phyloP scores from a whole-genome alignment of 2,888 invertebrate genomes.

The Pachliopta kotzebuea region DNA sequence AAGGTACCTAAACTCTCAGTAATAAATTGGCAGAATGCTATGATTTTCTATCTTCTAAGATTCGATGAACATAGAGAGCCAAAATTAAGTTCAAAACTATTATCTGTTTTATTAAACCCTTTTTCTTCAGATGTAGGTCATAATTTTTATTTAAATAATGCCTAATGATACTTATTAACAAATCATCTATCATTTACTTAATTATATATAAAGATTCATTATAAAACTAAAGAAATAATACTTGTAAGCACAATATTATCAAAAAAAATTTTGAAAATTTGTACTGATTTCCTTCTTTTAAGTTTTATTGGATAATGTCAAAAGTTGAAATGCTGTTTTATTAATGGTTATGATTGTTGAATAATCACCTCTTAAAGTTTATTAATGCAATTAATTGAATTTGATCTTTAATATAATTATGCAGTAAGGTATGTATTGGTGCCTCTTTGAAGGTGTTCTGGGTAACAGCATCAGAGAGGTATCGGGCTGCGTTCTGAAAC shows the following conservation, averaged over 20 bases:
- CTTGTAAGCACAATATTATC: too few species aligned
- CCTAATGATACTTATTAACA: too few species aligned
- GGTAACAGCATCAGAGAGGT: constrained; percentile 53
- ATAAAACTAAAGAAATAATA: not conserved
- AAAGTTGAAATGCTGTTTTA: not conserved
- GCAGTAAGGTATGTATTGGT: constrained; percentile 40
- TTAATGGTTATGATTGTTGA: constrained; percentile 27
- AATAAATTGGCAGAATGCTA: too few species aligned
- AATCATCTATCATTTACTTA: not conserved
- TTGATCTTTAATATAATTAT: not conserved
- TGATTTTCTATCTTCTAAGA: too few species aligned
- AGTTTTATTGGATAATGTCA: too few species aligned
- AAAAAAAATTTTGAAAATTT: not conserved
- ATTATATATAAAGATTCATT: not conserved
- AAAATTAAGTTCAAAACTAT: too few species aligned
- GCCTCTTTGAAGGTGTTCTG: constrained; percentile 37
- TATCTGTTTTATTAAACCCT: too few species aligned
- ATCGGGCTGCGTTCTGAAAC: constrained; percentile 63
- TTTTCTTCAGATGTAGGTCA: too few species aligned
- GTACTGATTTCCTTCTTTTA: too few species aligned
- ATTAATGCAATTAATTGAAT: not conserved
- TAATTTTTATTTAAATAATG: too few species aligned
- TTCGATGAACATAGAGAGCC: too few species aligned
- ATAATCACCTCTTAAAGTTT: not conserved
- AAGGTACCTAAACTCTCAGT: too few species aligned